Percentiles rank a stretch among this genome's conserved stretches.
Evolutionary conservation across 2,888 invertebrate species (phyloP).

Genomic region (Brenthis hecate): DNA sequence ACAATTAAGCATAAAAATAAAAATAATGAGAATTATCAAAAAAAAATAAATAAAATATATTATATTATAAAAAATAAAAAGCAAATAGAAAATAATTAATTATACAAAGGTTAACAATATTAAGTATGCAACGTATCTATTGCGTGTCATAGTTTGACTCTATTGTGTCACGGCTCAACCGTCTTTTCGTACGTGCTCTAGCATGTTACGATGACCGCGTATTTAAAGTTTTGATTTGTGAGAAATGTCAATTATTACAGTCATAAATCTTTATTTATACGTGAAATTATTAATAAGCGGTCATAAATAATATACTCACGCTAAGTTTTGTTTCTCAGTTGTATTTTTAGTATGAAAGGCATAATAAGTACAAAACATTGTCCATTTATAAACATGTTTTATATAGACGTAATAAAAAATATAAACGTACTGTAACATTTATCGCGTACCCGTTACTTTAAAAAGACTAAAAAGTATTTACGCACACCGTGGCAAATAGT

Average conservation of each 20-base stretch:
- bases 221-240: slow-evolving; percentile 22
- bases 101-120: too few species aligned
- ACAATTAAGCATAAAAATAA: too few species aligned
- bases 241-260: slow-evolving; percentile 11
- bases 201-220: slow-evolving; percentile 34
- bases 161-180: slow-evolving; percentile 57
- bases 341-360: slow-evolving; percentile 9
- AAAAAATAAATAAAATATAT: too few species aligned
- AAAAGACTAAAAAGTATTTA: slow-evolving; percentile 45
- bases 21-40: too few species aligned
- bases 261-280: slow-evolving; percentile 15
- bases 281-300: slow-evolving; percentile 10
- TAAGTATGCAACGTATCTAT: slow-evolving; percentile 46
- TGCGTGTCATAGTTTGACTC: slow-evolving; percentile 60
- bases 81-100: too few species aligned
- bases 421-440: slow-evolving; percentile 27
- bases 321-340: background rate
- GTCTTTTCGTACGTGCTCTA: slow-evolving; percentile 50
- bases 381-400: slow-evolving; percentile 13
- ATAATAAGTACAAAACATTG: slow-evolving; percentile 2
- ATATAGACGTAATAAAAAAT: slow-evolving; percentile 21
- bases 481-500: slow-evolving; percentile 46
- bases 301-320: slow-evolving; percentile 2
- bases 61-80: too few species aligned
- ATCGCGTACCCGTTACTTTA: slow-evolving; percentile 43